Evolutionary conservation across 2,113 vertebrate genomes (phyloP).

Genomic region (Plestiodon gilberti): DNA sequence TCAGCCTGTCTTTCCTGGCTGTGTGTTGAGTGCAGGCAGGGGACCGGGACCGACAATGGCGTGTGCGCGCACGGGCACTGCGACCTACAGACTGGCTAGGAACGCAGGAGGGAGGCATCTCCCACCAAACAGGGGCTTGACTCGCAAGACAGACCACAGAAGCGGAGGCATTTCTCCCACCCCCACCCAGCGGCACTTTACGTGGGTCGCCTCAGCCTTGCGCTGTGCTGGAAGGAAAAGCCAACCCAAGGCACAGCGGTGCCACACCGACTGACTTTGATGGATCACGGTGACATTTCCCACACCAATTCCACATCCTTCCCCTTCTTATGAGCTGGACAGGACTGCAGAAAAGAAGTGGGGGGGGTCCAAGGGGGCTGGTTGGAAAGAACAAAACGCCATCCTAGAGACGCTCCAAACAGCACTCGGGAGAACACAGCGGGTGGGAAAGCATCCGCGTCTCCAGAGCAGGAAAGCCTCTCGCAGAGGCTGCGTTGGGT

Average conservation of each 20-base stretch:
- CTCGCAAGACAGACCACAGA: neutral
- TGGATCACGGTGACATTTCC: constrained; percentile 23
- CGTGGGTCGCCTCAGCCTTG: neutral
- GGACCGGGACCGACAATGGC: neutral
- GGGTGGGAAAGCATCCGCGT: no score
- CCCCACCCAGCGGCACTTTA: neutral
- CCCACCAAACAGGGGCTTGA: no score
- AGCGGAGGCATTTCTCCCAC: neutral
- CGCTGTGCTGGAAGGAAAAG: neutral
- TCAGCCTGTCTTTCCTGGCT: neutral
- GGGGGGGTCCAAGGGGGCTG: neutral
- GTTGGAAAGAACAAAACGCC: neutral
- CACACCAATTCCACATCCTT: neutral
- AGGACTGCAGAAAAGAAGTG: neutral
- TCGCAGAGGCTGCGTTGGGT: no score
- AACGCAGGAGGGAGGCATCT: neutral
- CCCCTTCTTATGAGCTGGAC: rapidly evolving
- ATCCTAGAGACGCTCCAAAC: no score
- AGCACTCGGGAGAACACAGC: no score
- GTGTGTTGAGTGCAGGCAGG: neutral
- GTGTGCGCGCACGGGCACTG: no score
- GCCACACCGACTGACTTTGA: neutral
- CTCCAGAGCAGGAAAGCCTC: no score
- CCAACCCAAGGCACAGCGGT: neutral
- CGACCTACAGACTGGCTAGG: neutral